Percentiles rank a stretch among this genome's conserved stretches.
These are phyloP conservation scores for Gymnodraco acuticeps DNA, from an alignment of 2,797 vertebrate genomes.

Conservation along the genomic window DNA sequence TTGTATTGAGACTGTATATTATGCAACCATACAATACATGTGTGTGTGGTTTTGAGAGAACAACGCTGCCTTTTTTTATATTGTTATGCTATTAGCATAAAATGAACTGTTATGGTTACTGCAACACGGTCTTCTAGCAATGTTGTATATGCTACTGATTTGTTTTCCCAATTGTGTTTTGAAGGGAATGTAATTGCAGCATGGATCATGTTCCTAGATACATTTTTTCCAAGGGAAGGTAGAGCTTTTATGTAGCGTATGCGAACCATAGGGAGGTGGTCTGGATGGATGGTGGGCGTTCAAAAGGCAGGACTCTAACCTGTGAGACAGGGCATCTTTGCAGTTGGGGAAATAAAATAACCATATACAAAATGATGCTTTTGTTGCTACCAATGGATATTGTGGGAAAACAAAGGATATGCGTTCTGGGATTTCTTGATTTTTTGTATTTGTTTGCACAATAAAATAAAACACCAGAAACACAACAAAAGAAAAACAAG, in stretches of 20 bases:
- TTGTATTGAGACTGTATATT: not conserved
- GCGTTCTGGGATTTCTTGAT: too few relatives aligned
- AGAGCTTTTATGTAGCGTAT: not conserved
- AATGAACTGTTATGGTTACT: not conserved
- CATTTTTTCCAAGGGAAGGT: not conserved
- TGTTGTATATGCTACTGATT: not conserved
- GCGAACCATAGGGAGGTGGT: not conserved
- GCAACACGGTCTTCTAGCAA: not conserved
- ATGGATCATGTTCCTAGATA: not conserved
- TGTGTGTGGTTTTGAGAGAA: not conserved
- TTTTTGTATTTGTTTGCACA: too few relatives aligned
- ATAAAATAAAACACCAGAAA: too few relatives aligned
- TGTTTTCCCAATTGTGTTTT: slow-evolving; percentile 11
- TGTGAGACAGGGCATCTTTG: not conserved
- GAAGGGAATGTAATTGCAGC: not conserved
- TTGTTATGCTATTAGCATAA: not conserved
- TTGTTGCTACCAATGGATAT: not conserved
- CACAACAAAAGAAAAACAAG: too few relatives aligned
- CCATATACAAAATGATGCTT: not conserved
- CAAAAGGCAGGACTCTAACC: not conserved
- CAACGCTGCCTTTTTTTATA: not conserved
- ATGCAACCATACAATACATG: not conserved
- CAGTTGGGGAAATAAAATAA: not conserved
- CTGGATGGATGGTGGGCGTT: not conserved
- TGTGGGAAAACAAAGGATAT: not conserved